Conservation (phyloP, 2,888 invertebrate species). For the Drosophila merina region DNA sequence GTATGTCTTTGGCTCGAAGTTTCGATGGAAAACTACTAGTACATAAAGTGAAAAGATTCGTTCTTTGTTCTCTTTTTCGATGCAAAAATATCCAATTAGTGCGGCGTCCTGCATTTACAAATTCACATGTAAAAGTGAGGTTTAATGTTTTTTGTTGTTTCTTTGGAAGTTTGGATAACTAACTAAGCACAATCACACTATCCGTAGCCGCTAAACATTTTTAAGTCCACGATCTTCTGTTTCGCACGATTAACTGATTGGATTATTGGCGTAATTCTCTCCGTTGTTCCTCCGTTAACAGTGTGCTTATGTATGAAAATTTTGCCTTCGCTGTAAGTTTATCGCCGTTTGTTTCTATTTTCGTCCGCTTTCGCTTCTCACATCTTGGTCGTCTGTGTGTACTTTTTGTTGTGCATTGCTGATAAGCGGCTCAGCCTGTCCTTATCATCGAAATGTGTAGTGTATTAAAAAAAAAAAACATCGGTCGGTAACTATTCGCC, state of each 20-base stretch:
- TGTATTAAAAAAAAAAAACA: slow-evolving; percentile 42
- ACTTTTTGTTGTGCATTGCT: slow-evolving; percentile 73
- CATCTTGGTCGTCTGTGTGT: slow-evolving; percentile 39
- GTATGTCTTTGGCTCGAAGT: not conserved
- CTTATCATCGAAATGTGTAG: slow-evolving; percentile 61
- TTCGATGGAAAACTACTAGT: slow-evolving; percentile 12
- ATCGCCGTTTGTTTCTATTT: slow-evolving; percentile 71
- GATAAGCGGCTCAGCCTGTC: slow-evolving; percentile 64
- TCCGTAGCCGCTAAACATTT: slow-evolving; percentile 42
- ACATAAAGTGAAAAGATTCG: slow-evolving; percentile 6
- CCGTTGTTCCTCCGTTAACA: slow-evolving; percentile 36
- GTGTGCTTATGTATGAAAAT: slow-evolving; percentile 45
- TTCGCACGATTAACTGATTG: slow-evolving; percentile 61
- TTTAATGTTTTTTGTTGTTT: slow-evolving; percentile 4
- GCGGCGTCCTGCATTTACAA: slow-evolving; percentile 8
- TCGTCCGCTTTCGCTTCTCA: slow-evolving; percentile 62
- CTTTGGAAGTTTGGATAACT: slow-evolving; percentile 8
- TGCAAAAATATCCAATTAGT: slow-evolving; percentile 1
- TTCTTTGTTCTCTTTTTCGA: slow-evolving; percentile 2
- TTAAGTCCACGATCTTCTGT: slow-evolving; percentile 56
- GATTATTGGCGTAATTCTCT: slow-evolving; percentile 49
- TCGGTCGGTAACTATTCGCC: slow-evolving; percentile 32
- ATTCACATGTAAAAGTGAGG: slow-evolving; percentile 9
- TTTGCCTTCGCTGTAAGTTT: slow-evolving; percentile 53
- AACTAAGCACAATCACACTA: slow-evolving; percentile 12